Evolutionary conservation across 2,888 invertebrate species (phyloP).

Genomic region (Lamellibrachia columna): DNA sequence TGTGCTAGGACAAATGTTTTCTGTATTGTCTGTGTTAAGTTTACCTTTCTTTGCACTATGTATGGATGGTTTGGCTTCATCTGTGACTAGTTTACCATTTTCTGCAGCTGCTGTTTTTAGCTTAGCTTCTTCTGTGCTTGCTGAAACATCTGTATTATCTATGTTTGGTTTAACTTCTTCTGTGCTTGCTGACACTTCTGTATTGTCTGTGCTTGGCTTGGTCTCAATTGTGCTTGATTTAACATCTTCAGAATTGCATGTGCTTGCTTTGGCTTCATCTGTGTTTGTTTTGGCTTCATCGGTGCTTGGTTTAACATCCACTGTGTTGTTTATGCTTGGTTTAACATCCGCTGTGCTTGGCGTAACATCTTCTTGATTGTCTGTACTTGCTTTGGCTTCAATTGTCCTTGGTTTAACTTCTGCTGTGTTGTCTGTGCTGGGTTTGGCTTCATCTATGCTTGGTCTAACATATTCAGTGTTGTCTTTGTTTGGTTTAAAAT

Average conservation of each 20-base stretch:
- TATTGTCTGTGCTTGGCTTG: neutral
- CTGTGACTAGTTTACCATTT: neutral
- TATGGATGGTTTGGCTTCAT: neutral
- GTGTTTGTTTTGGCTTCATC: neutral
- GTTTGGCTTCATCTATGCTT: neutral
- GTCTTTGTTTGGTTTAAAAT: neutral
- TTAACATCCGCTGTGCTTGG: neutral
- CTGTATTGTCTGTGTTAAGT: neutral
- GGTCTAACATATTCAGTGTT: neutral
- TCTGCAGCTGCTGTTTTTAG: neutral
- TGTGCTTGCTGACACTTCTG: neutral
- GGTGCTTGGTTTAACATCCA: neutral
- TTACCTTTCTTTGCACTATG: neutral
- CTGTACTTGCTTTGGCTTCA: neutral
- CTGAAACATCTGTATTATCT: neutral
- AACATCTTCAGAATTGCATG: neutral
- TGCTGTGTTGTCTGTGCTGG: neutral
- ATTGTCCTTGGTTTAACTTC: no score
- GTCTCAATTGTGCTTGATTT: neutral
- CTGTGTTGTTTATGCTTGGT: neutral
- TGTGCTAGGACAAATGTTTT: neutral
- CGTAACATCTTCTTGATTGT: neutral
- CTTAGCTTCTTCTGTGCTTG: neutral
- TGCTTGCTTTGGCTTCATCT: neutral
- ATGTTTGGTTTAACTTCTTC: neutral